Conservation (phyloP, 2,888 invertebrate genomes). For the Aphelenchoides bicaudatus region DNA sequence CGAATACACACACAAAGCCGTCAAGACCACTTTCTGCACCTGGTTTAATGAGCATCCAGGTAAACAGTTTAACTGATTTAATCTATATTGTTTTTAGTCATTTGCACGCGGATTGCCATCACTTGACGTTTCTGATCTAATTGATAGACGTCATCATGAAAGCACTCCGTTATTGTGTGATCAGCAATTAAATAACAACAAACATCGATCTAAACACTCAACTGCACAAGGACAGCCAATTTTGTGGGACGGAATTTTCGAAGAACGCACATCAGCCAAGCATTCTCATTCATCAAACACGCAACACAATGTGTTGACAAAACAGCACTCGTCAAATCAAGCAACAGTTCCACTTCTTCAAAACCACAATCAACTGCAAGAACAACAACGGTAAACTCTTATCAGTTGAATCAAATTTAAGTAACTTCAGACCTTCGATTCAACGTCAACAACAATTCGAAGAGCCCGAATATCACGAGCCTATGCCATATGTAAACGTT, state of each 20-base stretch:
- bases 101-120: constrained; percentile 3
- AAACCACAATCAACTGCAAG: background rate
- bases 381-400: background rate
- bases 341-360: no score
- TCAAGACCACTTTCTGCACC: constrained; percentile 37
- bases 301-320: background rate
- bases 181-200: background rate
- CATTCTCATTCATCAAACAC: background rate
- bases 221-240: constrained; percentile 1
- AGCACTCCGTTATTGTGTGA: constrained; percentile 15
- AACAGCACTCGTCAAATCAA: constrained; percentile 1
- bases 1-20: constrained; percentile 17
- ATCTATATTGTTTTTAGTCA: background rate
- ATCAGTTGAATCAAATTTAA: background rate
- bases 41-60: constrained; percentile 37
- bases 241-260: background rate
- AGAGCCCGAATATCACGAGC: constrained; percentile 8
- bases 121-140: background rate
- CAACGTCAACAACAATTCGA: background rate
- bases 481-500: constrained; percentile 2
- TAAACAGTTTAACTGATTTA: background rate
- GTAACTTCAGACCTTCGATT: background rate
- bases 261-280: background rate
- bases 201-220: background rate
- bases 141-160: constrained; percentile 12